Conservation (phyloP, 2,888 invertebrate genomes). For the Scaptomyza tumidula region DNA sequence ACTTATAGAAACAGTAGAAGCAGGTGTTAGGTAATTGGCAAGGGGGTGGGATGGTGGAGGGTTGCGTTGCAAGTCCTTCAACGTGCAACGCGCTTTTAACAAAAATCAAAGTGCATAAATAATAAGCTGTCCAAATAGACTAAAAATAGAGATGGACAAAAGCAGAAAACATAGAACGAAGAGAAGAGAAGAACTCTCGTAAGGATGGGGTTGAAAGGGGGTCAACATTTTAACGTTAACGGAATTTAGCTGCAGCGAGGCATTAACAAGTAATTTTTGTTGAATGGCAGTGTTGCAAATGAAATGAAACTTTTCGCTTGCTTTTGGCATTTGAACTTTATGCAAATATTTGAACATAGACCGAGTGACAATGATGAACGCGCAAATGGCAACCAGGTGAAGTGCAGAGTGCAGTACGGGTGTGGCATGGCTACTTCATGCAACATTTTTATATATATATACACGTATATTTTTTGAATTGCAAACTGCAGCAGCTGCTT, state of each 20-base stretch:
- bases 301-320: conserved; percentile 11
- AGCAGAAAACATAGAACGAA: not conserved
- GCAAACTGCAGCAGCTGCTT: conserved; percentile 22
- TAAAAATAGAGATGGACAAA: not conserved
- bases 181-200: not conserved
- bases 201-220: conserved; percentile 1
- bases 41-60: not conserved
- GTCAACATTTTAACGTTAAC: conserved; percentile 46
- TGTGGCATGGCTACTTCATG: not conserved
- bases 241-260: conserved; percentile 49
- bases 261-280: conserved; percentile 44
- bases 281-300: conserved; percentile 11
- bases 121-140: conserved; percentile 43
- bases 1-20: conserved; percentile 46
- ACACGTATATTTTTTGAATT: conserved; percentile 29
- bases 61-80: conserved; percentile 28
- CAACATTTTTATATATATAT: no score
- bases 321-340: conserved; percentile 30
- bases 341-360: conserved; percentile 44
- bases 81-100: conserved; percentile 68
- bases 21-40: conserved; percentile 50
- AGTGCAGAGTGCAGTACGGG: no score
- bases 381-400: not conserved
- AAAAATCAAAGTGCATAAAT: conserved; percentile 70
- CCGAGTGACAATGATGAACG: conserved; percentile 48